A percentile compares a stretch with the other conserved stretches of the same genome.
Conservation (phyloP, 2,797 vertebrate genomes). For the Urosaurus nigricauda region DNA sequence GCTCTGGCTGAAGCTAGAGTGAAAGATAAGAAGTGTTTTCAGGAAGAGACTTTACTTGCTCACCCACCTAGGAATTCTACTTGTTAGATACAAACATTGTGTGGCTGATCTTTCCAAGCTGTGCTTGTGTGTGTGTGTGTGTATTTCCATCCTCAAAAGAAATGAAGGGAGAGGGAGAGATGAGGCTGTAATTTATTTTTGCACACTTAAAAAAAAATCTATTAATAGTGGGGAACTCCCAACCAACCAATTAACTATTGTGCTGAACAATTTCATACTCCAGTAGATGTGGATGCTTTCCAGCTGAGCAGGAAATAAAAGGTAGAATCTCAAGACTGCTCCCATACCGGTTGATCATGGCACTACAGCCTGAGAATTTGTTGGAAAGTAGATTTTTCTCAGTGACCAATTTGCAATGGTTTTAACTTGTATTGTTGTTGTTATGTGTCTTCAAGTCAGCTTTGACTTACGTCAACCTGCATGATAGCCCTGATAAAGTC, state of each 20-base stretch:
- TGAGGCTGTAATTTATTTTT: conserved; percentile 15
- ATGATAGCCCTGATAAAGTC: too few relatives aligned
- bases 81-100: background rate
- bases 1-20: conserved; percentile 34
- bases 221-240: background rate
- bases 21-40: conserved; percentile 72
- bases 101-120: background rate
- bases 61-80: conserved; percentile 62
- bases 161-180: conserved; percentile 20
- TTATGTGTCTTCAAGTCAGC: too few relatives aligned
- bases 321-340: background rate
- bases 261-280: background rate
- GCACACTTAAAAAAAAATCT: background rate
- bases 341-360: background rate
- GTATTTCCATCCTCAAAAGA: conserved; percentile 2
- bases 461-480: too few relatives aligned
- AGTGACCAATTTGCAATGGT: background rate
- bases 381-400: background rate
- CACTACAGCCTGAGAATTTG: too few relatives aligned
- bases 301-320: background rate
- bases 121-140: background rate
- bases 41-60: conserved; percentile 73
- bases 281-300: background rate
- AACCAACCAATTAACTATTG: background rate
- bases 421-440: background rate